Evolutionary conservation across 2,888 invertebrate genomes (phyloP).

Genomic region (Tiliacea aurago): DNA sequence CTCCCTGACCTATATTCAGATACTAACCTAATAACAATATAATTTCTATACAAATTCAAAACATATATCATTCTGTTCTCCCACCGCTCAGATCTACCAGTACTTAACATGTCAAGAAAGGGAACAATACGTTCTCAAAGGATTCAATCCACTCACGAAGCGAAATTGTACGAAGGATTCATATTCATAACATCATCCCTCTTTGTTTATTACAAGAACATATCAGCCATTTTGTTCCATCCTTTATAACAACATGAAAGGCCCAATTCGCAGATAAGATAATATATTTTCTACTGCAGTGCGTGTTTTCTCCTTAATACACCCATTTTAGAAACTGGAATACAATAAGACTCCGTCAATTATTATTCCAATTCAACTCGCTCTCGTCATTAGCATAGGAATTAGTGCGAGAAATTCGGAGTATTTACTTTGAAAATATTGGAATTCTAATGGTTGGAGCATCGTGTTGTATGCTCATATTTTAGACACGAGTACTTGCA

Average conservation of each 20-base stretch:
- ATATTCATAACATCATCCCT: conserved; percentile 70
- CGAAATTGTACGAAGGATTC: conserved; percentile 65
- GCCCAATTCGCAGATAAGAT: conserved; percentile 77
- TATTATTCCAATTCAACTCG: conserved; percentile 61
- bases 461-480: conserved; percentile 12
- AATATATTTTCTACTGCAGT: conserved; percentile 75
- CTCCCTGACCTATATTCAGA: neutral
- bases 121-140: conserved; percentile 59
- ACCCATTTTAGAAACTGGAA: conserved; percentile 78
- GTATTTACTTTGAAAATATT: conserved; percentile 57
- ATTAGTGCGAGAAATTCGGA: conserved; percentile 53
- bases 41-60: conserved; percentile 29
- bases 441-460: conserved; percentile 35
- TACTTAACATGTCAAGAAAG: conserved; percentile 53
- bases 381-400: conserved; percentile 58
- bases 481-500: conserved; percentile 12
- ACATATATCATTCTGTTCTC: conserved; percentile 15
- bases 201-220: conserved; percentile 74
- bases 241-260: conserved; percentile 79
- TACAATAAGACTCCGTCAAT: conserved; percentile 60
- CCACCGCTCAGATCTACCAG: conserved; percentile 30
- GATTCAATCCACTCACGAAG: conserved; percentile 60
- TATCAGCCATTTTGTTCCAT: conserved; percentile 72
- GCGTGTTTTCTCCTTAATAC: conserved; percentile 85
- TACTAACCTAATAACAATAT: neutral